Evolutionary conservation across 2,888 invertebrate genomes (phyloP).

Genomic region (Deroplatys truncata): DNA sequence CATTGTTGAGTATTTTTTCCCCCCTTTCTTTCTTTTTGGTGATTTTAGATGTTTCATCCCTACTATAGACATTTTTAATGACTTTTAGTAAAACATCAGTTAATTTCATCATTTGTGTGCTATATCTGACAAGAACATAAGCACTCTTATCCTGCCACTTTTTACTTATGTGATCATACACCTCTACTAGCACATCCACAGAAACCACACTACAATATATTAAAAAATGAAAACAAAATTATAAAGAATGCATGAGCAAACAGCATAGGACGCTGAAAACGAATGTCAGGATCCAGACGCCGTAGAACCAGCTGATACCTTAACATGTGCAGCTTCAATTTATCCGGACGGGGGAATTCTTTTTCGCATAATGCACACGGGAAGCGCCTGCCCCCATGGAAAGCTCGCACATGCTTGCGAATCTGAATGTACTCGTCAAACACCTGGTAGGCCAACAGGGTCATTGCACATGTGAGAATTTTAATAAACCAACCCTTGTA

Average conservation of each 20-base stretch:
- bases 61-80: too few species aligned
- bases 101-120: too few species aligned
- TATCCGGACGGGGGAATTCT: slow-evolving; percentile 49
- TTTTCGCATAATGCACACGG: slow-evolving; percentile 48
- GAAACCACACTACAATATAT: neutral
- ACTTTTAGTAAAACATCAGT: too few species aligned
- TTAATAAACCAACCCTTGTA: neutral
- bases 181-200: neutral
- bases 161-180: neutral
- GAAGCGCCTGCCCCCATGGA: slow-evolving; percentile 47
- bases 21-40: too few species aligned
- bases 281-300: neutral
- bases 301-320: slow-evolving; percentile 32
- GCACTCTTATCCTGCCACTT: neutral
- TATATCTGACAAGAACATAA: too few species aligned
- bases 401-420: slow-evolving; percentile 49
- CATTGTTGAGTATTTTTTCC: too few species aligned
- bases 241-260: slow-evolving; percentile 1
- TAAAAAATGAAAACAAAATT: neutral
- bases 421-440: slow-evolving; percentile 48
- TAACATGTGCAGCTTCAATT: slow-evolving; percentile 50
- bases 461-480: neutral
- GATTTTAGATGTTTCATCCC: too few species aligned
- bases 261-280: neutral
- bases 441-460: slow-evolving; percentile 35